phyloP scores from a whole-genome alignment of 2,113 vertebrate species.

The Tapirus terrestris region DNA sequence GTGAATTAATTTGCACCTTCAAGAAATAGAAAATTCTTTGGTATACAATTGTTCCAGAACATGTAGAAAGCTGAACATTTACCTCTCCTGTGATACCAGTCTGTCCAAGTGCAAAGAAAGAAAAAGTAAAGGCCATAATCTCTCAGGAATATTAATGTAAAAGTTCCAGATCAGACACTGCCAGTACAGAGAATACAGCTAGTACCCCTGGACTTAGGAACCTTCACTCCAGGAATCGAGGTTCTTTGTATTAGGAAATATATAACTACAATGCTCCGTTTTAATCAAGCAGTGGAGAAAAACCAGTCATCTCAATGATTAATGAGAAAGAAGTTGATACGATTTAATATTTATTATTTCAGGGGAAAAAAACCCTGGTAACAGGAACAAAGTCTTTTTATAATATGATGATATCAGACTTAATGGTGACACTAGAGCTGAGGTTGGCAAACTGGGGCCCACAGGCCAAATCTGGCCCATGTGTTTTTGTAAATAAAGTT shows the following conservation, averaged over 20 bases:
- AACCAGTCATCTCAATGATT: neutral
- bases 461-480: neutral
- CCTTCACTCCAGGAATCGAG: neutral
- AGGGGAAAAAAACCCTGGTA: neutral
- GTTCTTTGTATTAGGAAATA: neutral
- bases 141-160: neutral
- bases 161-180: neutral
- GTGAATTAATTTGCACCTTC: neutral
- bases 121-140: neutral
- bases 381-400: neutral
- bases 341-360: neutral
- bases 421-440: neutral
- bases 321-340: neutral
- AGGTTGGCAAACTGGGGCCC: neutral
- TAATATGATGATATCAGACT: neutral
- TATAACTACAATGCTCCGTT: neutral
- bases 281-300: neutral
- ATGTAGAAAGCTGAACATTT: neutral
- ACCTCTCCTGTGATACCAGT: neutral
- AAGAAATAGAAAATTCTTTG: neutral
- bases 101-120: neutral
- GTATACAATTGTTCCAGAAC: neutral
- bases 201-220: neutral
- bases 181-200: neutral
- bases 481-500: neutral